Percentiles rank a stretch among this genome's conserved stretches.
These are phyloP conservation scores for Etheostoma perlongum DNA, from an alignment of 2,797 vertebrate species.

Conservation along the genomic window DNA sequence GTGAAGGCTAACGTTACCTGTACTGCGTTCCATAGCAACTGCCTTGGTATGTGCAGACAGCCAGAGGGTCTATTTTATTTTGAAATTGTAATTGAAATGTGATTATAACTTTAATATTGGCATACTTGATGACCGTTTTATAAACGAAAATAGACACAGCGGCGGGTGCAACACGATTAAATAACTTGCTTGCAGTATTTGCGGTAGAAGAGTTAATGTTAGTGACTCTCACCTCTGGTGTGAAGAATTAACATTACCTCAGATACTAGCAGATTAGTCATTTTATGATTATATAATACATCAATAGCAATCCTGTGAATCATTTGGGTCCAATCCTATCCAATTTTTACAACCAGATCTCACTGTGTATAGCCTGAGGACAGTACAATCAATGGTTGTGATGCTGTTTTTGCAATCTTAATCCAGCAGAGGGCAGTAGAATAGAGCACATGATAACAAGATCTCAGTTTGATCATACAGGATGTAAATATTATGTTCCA, in stretches of 20 bases:
- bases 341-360: not conserved
- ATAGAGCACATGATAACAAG: slow-evolving; percentile 5
- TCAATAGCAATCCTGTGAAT: not conserved
- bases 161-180: too few species aligned
- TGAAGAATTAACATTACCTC: not conserved
- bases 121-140: too few species aligned
- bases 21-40: too few species aligned
- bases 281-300: not conserved
- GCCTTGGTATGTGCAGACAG: too few species aligned
- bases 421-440: slow-evolving; percentile 55
- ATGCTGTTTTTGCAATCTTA: not conserved
- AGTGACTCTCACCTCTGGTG: too few species aligned
- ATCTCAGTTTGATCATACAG: not conserved
- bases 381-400: not conserved
- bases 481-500: slow-evolving; percentile 8
- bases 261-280: not conserved
- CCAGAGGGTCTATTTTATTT: too few species aligned
- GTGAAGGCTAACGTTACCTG: too few species aligned
- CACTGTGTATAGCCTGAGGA: not conserved
- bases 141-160: too few species aligned
- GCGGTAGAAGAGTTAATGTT: too few species aligned
- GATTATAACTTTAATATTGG: too few species aligned
- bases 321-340: not conserved
- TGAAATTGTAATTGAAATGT: too few species aligned
- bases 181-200: too few species aligned